Evolutionary conservation across 92 coral and sea anemone species (phyloP), one percentile per base, ranked within the genome.

Genomic region (Epizoanthus stellaris): DNA sequence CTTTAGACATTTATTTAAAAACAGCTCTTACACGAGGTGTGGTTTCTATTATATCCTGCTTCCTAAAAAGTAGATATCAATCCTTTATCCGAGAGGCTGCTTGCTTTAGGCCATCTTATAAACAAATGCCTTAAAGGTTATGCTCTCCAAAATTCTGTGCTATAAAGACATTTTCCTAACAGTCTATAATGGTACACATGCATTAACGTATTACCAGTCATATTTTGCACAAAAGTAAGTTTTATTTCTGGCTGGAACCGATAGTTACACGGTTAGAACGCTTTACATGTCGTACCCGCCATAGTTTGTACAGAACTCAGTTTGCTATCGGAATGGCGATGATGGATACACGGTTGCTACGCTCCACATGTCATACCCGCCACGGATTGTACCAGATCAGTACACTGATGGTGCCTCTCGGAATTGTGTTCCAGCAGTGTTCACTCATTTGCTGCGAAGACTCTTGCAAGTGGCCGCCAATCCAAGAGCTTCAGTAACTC

Each of bases 271-370:
- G n/a, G n/a, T n/a, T n/a, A n/a, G n/a, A n/a, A n/a, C n/a, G n/a
- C n/a, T n/a, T n/a, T n/a, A n/a, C n/a, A n/a, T n/a, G n/a, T n/a
- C n/a, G n/a, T n/a, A n/a, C n/a, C n/a, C n/a, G n/a, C n/a, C n/a
- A n/a, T n/a, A n/a, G n/a, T n/a, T 30, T 30, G 34, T 30, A 30
- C 34, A 30, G 0, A 30, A 30, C 34, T 30, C 34, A 30, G 39
- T 68, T 68, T 39, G 73, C 39, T 68, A 34, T 68, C 70, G 52
- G 73, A 68, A 39, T 67, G 73, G 73, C 25, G 30, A 17, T 67
- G 73, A 67, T 34, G 73, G 45, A 67, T 36, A 67, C 45, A 67
- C 73, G 38, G 73, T 67, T 67, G 23, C 8, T 34, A 0, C 38
- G 13, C 38, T 67, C 30, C 38, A 30, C 49, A 67, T 30, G 73